Conservation (phyloP, 2,797 vertebrate genomes). For the Pangasius macronema region DNA sequence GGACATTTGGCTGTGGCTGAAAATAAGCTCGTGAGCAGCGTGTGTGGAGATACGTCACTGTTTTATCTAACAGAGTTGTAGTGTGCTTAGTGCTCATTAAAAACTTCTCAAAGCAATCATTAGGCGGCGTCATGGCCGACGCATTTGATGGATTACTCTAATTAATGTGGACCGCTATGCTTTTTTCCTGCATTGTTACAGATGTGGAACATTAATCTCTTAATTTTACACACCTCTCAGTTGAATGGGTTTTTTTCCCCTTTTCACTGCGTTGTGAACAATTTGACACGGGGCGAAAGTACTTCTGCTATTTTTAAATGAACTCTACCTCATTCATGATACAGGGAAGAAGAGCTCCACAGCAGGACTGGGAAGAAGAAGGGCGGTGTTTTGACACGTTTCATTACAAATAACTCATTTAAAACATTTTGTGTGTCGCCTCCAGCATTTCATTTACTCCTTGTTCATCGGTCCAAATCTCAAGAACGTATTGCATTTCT, state of each 20-base stretch:
- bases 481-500: background rate
- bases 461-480: background rate
- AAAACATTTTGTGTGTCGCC: background rate
- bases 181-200: conserved; percentile 47
- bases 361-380: background rate
- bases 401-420: background rate
- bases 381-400: background rate
- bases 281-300: background rate
- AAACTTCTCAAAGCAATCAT: conserved; percentile 53
- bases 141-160: conserved; percentile 63
- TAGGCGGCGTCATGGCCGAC: conserved; percentile 53
- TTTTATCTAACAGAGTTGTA: conserved; percentile 53
- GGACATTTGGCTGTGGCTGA: conserved; percentile 48
- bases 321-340: background rate
- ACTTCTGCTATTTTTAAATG: background rate
- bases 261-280: conserved; percentile 12
- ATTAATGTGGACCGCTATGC: conserved; percentile 52
- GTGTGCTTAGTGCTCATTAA: conserved; percentile 52
- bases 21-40: conserved; percentile 45
- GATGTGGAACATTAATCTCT: conserved; percentile 48
- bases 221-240: conserved; percentile 44
- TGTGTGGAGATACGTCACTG: conserved; percentile 45
- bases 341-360: background rate
- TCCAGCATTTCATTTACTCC: background rate
- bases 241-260: conserved; percentile 27